A percentile compares a stretch with the other conserved stretches of the same genome.
These are phyloP conservation scores for Cosmia pyralina DNA, from an alignment of 2,888 invertebrate genomes.

Conservation along the genomic window DNA sequence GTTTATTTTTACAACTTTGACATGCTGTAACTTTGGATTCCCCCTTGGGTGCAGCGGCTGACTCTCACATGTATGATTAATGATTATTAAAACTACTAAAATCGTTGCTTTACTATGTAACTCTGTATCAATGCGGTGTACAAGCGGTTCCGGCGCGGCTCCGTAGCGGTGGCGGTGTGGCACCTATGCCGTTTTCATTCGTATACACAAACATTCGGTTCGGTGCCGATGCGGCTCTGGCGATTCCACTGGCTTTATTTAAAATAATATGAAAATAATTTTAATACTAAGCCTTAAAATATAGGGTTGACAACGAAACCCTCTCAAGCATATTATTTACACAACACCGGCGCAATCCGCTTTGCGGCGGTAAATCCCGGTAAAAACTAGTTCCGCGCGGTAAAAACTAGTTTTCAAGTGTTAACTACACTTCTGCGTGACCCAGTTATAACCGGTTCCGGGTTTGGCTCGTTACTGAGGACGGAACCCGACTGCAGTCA, in stretches of 20 bases:
- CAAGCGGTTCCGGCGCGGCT: too few species aligned
- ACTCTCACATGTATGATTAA: too few species aligned
- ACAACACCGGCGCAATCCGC: constrained; percentile 39
- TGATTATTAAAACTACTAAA: too few species aligned
- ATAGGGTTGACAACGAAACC: constrained; percentile 49
- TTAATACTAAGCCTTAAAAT: constrained; percentile 4
- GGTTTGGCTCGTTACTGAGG: constrained; percentile 72
- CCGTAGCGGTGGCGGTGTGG: too few species aligned
- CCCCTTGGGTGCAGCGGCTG: too few species aligned
- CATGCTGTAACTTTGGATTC: too few species aligned
- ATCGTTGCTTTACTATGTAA: too few species aligned
- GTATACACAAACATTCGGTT: too few species aligned
- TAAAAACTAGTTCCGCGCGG: constrained; percentile 63
- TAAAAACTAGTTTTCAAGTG: constrained; percentile 65
- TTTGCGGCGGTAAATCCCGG: constrained; percentile 53
- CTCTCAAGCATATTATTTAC: constrained; percentile 51
- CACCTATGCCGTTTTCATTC: too few species aligned
- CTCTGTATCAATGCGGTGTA: too few species aligned
- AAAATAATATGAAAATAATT: background rate
- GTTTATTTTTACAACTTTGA: too few species aligned
- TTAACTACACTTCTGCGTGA: constrained; percentile 69
- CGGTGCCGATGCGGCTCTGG: too few species aligned
- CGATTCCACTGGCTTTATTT: background rate
- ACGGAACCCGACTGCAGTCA: constrained; percentile 67
- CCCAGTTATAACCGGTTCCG: constrained; percentile 68